These are phyloP conservation scores for Nettapus auritus DNA, from an alignment of 2,113 vertebrate species.

Conservation along the genomic window DNA sequence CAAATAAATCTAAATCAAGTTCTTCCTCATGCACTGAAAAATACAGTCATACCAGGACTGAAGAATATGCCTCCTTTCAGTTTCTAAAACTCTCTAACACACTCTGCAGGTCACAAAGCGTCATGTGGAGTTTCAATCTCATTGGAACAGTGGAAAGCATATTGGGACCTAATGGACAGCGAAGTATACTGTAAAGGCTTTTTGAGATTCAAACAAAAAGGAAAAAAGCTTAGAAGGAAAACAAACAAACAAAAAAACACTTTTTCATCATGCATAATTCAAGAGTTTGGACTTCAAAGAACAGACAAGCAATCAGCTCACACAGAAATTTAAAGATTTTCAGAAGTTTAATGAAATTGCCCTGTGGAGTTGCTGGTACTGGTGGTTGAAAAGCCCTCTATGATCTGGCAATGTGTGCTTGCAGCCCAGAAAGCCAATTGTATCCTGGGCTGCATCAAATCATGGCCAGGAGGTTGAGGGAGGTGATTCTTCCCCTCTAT, in stretches of 20 bases:
- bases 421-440: not conserved
- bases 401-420: not conserved
- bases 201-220: not conserved
- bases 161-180: not conserved
- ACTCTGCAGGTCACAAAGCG: slow-evolving; percentile 59
- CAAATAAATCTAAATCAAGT: not conserved
- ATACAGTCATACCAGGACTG: not conserved
- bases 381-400: not conserved
- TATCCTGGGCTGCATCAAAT: not conserved
- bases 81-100: slow-evolving; percentile 66
- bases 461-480: not conserved
- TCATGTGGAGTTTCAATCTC: not conserved
- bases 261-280: not conserved
- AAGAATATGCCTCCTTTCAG: not conserved
- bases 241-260: not conserved
- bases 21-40: not conserved
- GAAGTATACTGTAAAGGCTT: not conserved
- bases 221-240: not conserved
- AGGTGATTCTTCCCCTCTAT: not conserved
- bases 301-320: not conserved
- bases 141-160: not conserved
- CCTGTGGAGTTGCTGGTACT: not conserved
- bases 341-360: not conserved
- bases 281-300: not conserved
- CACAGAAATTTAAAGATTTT: not conserved